Conservation (phyloP, 2,888 invertebrate species). For the Invenusta paracnida region DNA sequence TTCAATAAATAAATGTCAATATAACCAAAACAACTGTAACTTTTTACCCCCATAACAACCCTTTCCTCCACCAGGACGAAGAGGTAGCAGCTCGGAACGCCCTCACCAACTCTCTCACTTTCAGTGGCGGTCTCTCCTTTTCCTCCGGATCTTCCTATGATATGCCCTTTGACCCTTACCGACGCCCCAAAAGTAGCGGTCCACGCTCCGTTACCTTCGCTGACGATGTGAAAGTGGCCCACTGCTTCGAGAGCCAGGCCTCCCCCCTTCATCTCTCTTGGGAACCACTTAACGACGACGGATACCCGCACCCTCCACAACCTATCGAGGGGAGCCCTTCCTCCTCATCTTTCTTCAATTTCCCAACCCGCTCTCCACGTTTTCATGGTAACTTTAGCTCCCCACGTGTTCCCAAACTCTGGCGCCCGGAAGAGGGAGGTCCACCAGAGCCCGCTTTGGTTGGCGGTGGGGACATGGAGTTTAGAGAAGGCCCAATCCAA, state of each 20-base stretch:
- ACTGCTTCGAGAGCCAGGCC: neutral
- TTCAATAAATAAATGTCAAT: too few species aligned
- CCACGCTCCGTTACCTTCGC: slow-evolving; percentile 1
- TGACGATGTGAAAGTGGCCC: neutral
- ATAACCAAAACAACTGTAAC: too few species aligned
- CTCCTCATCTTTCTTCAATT: neutral
- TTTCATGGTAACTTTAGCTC: neutral
- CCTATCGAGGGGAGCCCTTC: neutral
- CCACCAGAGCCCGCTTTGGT: neutral
- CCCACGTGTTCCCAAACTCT: neutral
- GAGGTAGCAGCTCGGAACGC: neutral
- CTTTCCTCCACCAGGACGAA: neutral
- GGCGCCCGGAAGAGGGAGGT: neutral
- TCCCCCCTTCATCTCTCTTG: neutral
- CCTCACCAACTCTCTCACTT: slow-evolving; percentile 18
- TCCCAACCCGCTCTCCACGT: neutral
- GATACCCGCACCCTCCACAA: neutral
- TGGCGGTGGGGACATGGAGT: neutral
- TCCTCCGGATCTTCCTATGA: neutral
- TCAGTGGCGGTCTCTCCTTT: neutral
- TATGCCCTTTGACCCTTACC: neutral
- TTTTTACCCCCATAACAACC: too few species aligned
- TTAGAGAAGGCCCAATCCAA: neutral
- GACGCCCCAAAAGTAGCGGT: neutral
- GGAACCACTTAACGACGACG: slow-evolving; percentile 5